Conservation (phyloP, 2,113 vertebrate species). For the Podarcis raffonei region DNA sequence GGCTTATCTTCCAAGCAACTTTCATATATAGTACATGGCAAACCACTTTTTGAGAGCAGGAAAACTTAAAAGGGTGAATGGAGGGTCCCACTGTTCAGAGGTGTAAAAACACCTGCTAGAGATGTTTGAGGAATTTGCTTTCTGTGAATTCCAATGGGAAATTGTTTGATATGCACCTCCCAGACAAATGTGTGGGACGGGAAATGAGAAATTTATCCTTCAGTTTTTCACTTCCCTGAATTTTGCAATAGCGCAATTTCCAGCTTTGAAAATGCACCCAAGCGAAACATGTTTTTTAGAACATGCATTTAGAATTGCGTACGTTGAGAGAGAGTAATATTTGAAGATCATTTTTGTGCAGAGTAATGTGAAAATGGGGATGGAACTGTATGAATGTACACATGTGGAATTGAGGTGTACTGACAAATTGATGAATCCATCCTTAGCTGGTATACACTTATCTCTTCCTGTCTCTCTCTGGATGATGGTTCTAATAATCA, state of each 20-base stretch:
- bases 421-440: neutral
- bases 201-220: neutral
- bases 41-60: too few relatives aligned
- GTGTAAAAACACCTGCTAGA: neutral
- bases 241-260: neutral
- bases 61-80: neutral
- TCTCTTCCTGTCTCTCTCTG: neutral
- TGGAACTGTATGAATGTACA: neutral
- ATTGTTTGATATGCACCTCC: neutral
- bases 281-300: neutral
- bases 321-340: neutral
- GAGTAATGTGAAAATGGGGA: neutral
- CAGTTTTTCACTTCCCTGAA: neutral
- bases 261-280: neutral
- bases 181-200: neutral
- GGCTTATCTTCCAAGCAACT: neutral
- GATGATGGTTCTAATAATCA: neutral
- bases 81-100: neutral
- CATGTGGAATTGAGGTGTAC: neutral
- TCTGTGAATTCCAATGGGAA: neutral
- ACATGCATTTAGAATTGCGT: neutral
- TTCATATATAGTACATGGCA: neutral
- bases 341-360: neutral
- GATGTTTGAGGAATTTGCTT: neutral
- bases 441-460: neutral